Conservation (phyloP, 2,113 vertebrate genomes). For the Catharus fuscescens region DNA sequence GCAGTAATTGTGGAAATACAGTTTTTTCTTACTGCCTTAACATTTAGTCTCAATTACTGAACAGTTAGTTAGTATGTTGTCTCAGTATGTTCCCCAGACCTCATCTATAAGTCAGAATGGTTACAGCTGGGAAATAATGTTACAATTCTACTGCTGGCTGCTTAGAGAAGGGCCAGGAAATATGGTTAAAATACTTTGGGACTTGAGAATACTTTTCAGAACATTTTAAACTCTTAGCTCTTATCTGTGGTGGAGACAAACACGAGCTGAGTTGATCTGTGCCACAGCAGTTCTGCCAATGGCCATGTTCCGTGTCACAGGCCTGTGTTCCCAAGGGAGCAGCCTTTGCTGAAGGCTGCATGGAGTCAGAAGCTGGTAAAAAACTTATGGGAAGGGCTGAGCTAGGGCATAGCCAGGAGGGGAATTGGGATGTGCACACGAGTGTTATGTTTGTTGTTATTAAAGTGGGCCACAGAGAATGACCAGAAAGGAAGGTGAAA, state of each 20-base stretch:
- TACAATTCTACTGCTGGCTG: background rate
- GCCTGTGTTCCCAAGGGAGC: background rate
- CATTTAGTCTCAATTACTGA: background rate
- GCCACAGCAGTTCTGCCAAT: background rate
- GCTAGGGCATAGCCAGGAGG: background rate
- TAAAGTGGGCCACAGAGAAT: background rate
- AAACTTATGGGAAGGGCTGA: background rate
- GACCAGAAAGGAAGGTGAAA: background rate
- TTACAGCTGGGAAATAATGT: background rate
- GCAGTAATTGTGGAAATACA: background rate
- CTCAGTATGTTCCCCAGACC: background rate
- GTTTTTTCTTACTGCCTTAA: background rate
- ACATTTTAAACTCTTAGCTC: background rate
- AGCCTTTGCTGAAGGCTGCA: background rate
- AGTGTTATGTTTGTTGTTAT: background rate
- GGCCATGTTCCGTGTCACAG: fast-evolving
- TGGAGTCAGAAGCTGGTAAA: background rate
- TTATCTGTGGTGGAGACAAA: background rate
- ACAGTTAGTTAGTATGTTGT: background rate
- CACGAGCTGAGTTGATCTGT: background rate
- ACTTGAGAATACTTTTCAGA: background rate
- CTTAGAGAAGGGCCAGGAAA: background rate
- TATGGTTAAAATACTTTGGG: background rate
- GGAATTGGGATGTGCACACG: fast-evolving
- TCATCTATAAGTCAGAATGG: background rate